Evolutionary conservation across 2,113 vertebrate species (phyloP), one percentile per base, ranked within the genome.

Genomic region (Plecturocebus donacophilus): DNA sequence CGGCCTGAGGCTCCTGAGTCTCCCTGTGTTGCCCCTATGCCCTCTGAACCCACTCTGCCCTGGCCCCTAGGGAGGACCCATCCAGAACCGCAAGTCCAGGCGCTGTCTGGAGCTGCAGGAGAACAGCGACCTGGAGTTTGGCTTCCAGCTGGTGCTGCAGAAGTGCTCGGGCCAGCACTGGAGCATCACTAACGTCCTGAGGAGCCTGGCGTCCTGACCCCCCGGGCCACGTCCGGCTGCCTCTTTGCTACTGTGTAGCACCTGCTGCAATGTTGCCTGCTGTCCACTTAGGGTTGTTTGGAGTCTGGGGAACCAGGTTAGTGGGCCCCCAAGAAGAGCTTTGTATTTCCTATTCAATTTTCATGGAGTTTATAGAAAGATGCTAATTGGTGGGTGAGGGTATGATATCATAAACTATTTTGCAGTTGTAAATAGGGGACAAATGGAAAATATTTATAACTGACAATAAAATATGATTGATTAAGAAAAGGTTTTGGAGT

Each of bases 61-160:
- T 68, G 76, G 27, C 85, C 98, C 98, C 83, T 98, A 99, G 99
- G 99, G 99, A 99, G 99, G 99, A 95, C 98, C 99, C 97, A 99
- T 99, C 98, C 99, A 99, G 99, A 99, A 99, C 98, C 99, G 98
- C 98, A 99, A 99, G 98, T 99, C 99, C 97, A 99, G 99, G 98
- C 99, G 99, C 98, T 99, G 99, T 96, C 99, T 99, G 87, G 99
- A 99, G 98, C 98, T 99, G n/a, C 99, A 99, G 98, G 99, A 99
- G 92, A 99, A 98, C 98, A 99, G 95, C 2, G 99, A 99, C 91
- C 99, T 98, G 71, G 99, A 99, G 96, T 99, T 99, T 35, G 99
- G 99, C 64, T 99, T 99, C 98, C 99, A 99, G 49, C 99, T 99
- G 91, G 98, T 99, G 92, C 99, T 99, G 92, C 99, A 99, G 98